A percentile compares a stretch with the other conserved stretches of the same genome.
phyloP scores from a whole-genome alignment of 2,797 vertebrate species.

The Trachurus trachurus region DNA sequence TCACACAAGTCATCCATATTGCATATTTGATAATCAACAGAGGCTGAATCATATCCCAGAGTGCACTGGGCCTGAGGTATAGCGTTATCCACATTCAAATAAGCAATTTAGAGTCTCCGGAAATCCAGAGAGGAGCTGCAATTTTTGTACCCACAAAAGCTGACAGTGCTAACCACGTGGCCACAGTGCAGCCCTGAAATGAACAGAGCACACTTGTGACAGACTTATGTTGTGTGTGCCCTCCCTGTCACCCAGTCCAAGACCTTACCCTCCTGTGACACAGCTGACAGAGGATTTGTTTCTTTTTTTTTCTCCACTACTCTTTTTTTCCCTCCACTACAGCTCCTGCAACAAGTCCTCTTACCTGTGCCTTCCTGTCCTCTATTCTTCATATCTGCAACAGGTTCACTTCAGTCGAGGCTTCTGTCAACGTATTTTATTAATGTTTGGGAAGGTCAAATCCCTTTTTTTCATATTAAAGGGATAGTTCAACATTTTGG shows the following conservation, averaged over 20 bases:
- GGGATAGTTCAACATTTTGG: too few relatives aligned
- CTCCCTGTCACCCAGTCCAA: constrained; percentile 24
- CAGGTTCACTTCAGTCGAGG: background rate
- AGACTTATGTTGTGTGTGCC: constrained; percentile 45
- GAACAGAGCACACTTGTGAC: constrained; percentile 34
- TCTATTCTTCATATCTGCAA: too few relatives aligned
- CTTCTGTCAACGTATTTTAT: background rate
- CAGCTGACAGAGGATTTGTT: constrained; percentile 24
- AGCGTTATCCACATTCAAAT: constrained; percentile 1
- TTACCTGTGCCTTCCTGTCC: background rate
- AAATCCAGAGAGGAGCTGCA: background rate
- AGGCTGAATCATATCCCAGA: constrained; percentile 15
- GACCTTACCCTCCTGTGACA: constrained; percentile 28
- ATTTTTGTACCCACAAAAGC: background rate
- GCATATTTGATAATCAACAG: background rate
- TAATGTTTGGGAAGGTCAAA: background rate
- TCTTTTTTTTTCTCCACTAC: background rate
- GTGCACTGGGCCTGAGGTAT: constrained; percentile 3
- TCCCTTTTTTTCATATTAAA: background rate
- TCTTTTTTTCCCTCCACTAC: background rate
- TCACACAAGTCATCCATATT: constrained; percentile 13
- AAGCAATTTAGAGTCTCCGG: background rate
- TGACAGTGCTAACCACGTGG: constrained; percentile 25
- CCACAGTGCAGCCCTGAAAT: constrained; percentile 13
- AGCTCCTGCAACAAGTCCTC: constrained; percentile 20